Evolutionary conservation across 2,113 vertebrate species (phyloP).

Genomic region (Piprites chloris): DNA sequence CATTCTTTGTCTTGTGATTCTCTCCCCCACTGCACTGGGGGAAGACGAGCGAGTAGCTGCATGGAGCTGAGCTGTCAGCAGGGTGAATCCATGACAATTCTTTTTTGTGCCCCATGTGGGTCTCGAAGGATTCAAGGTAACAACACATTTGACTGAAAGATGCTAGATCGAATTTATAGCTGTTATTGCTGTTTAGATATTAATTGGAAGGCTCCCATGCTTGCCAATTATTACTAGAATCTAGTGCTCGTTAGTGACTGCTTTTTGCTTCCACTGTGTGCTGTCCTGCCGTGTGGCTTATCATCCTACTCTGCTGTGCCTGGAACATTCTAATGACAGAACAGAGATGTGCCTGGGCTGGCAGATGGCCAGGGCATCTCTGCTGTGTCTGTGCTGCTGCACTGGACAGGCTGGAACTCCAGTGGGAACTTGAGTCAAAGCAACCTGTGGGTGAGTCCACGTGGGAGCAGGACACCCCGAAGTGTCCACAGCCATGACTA

Average conservation of each 20-base stretch:
- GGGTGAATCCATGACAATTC: neutral
- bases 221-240: neutral
- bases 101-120: neutral
- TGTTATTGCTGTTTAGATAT: neutral
- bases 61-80: fast-evolving
- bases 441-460: neutral
- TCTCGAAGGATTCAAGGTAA: neutral
- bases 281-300: neutral
- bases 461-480: fast-evolving
- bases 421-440: fast-evolving
- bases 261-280: neutral
- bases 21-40: fast-evolving
- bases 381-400: neutral
- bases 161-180: neutral
- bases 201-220: neutral
- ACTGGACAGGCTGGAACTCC: neutral
- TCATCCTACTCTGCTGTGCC: neutral
- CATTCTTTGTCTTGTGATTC: neutral
- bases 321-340: neutral
- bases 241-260: neutral
- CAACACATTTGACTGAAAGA: neutral
- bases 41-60: neutral
- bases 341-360: neutral
- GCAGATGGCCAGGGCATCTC: neutral
- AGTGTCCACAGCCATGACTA: neutral